Percentiles rank a stretch among this genome's conserved stretches.
These are phyloP conservation scores for Luidia sarsii DNA, from an alignment of 53 echinoderm and acorn worm species.

Conservation along the genomic window DNA sequence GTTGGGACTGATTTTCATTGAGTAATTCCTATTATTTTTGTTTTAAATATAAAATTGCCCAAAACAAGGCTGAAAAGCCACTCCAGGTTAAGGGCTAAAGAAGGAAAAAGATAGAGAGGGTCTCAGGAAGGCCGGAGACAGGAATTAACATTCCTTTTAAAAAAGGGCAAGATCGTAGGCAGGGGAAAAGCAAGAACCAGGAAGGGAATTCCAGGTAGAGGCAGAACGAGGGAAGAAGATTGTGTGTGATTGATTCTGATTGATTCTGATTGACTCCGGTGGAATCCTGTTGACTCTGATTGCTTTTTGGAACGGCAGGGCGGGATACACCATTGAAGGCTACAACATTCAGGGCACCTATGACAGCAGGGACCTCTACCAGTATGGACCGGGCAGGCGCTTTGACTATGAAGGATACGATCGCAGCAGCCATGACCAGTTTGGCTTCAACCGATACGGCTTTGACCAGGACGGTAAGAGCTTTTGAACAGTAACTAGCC, in stretches of 20 bases:
- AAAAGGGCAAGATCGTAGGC: no score
- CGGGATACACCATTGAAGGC: conserved; percentile 83
- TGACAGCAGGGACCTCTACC: conserved; percentile 72
- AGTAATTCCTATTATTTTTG: neutral
- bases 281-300: no score
- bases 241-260: neutral
- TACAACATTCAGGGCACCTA: conserved; percentile 60
- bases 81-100: no score
- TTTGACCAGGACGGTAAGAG: conserved; percentile 74
- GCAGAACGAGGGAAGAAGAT: no score
- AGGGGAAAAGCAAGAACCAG: no score
- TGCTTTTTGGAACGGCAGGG: no score
- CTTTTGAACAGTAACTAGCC: neutral
- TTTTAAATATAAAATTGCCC: neutral
- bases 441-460: conserved; percentile 90
- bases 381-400: conserved; percentile 37
- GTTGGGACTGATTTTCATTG: neutral
- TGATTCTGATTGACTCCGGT: neutral
- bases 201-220: no score
- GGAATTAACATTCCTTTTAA: no score
- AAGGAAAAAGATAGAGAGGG: no score
- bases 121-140: no score
- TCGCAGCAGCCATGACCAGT: conserved; percentile 83
- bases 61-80: no score
- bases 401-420: conserved; percentile 90